phyloP scores from a whole-genome alignment of 2,888 invertebrate species.

The Laothoe populi region DNA sequence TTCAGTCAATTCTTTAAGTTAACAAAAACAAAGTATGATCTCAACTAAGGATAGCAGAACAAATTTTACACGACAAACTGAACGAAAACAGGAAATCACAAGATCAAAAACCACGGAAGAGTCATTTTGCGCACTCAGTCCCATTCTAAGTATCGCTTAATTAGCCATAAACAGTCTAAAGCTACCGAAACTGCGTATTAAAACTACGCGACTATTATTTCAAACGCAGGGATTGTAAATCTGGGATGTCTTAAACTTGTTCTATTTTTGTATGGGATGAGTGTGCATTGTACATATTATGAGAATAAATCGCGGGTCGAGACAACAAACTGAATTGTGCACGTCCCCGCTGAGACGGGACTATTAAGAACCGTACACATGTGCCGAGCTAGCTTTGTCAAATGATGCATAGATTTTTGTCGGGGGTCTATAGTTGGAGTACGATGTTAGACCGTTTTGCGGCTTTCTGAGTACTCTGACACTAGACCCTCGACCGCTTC shows the following conservation, averaged over 20 bases:
- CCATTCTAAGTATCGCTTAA: conserved; percentile 14
- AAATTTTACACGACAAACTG: not conserved
- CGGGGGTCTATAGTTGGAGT: no score
- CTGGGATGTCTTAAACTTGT: conserved; percentile 30
- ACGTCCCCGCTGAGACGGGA: conserved; percentile 37
- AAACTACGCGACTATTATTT: conserved; percentile 27
- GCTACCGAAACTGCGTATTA: conserved; percentile 21
- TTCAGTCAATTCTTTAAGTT: no score
- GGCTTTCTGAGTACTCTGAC: no score
- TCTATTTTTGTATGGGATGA: conserved; percentile 47
- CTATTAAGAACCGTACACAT: conserved; percentile 34
- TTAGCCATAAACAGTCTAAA: conserved; percentile 19
- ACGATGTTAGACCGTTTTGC: no score
- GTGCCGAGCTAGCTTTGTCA: conserved; percentile 4
- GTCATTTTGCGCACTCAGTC: conserved; percentile 9
- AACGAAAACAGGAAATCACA: conserved; percentile 1
- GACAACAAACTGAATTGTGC: conserved; percentile 58
- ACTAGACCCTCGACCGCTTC: no score
- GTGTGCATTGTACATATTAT: conserved; percentile 51
- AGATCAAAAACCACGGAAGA: conserved; percentile 12
- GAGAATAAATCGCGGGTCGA: conserved; percentile 62
- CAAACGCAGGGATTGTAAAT: conserved; percentile 36
- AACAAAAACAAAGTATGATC: no score
- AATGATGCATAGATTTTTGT: not conserved
- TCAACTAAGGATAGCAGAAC: not conserved